phyloP scores from a whole-genome alignment of 2,888 invertebrate species.

The Cheilosia impressa region DNA sequence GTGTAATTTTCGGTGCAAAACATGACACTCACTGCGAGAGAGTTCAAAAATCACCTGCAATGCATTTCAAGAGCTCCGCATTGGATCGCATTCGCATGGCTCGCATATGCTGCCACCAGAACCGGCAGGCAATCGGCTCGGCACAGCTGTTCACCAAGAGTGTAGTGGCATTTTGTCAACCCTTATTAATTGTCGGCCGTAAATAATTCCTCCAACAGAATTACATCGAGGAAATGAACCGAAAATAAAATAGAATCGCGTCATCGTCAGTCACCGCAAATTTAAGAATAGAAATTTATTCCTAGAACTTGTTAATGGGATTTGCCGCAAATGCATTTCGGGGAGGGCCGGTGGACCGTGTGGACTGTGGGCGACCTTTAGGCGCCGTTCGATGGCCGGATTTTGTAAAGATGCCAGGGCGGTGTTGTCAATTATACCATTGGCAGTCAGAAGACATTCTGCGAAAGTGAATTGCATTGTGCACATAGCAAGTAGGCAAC shows the following conservation, averaged over 20 bases:
- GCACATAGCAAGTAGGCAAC: background rate
- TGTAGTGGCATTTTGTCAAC: slow-evolving; percentile 43
- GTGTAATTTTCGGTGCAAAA: slow-evolving; percentile 32
- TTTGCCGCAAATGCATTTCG: slow-evolving; percentile 40
- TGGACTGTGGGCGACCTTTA: slow-evolving; percentile 55
- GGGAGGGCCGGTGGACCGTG: slow-evolving; percentile 8
- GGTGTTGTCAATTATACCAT: slow-evolving; percentile 39
- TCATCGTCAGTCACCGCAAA: slow-evolving; percentile 57
- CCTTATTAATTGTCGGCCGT: slow-evolving; percentile 52
- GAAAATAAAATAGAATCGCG: slow-evolving; percentile 54
- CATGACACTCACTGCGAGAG: slow-evolving; percentile 2
- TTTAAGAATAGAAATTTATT: slow-evolving; percentile 64
- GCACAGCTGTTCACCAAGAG: slow-evolving; percentile 48
- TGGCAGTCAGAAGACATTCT: slow-evolving; percentile 15
- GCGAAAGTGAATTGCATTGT: slow-evolving; percentile 4
- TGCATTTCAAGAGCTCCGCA: background rate
- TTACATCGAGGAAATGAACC: slow-evolving; percentile 63
- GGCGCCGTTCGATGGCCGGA: slow-evolving; percentile 25
- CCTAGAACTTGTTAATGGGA: slow-evolving; percentile 61
- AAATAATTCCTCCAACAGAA: slow-evolving; percentile 20
- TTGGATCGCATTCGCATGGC: slow-evolving; percentile 1
- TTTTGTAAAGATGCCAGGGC: slow-evolving; percentile 17
- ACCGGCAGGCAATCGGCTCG: slow-evolving; percentile 1
- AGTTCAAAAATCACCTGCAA: slow-evolving; percentile 39
- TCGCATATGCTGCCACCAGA: background rate